Base-by-base conservation (phyloP, 2,888 invertebrate genomes). In the Sphaerophoria rueppellii region DNA sequence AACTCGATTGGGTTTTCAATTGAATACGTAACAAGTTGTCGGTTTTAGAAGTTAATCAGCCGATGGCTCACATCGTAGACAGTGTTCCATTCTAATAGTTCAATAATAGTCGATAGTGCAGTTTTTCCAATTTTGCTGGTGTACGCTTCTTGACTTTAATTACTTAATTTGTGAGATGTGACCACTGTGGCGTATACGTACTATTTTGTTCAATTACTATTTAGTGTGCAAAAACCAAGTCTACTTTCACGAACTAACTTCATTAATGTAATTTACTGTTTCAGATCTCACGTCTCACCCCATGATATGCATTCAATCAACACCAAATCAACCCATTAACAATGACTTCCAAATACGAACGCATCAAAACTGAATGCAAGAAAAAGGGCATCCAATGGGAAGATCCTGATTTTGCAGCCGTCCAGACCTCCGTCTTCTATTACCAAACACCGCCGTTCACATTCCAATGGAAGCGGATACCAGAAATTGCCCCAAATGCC, bases 371-470 rank as follows among this genome's bases (percentile, higher is more conserved):
- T 89, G 94, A 95, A 89, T 97, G 97, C 92, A 93, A 96, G 90
- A 95, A 96, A 92, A 94, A 95, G 88, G 95, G 95, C 52, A 95
- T 95, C 90, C 93, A 96, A 24, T 98, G 97, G 96, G 97, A 97
- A 92, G 98, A 98, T 92, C 96, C 96, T 0, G 97, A 97, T 91
- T 98, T 98, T 92, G 96, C 97, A 4, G 97, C 97, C 4, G 95
- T 95, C 7, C 97, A 97, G 92, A 93, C 96, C 5, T 97, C 97
- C 2, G 97, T 98, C 6, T 98, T 98, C 91, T 98, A 98, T 91
- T 96, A 98, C 92, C 97, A 98, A 92, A 97, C 97, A 12, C 98
- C 98, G n/a, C 97, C 97, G 0, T 97, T 97, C 91, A 95, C 96
- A 89, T 98, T 98, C 90, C 95, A 95, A 82, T 98, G 98, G 98